Evolutionary conservation across 2,797 vertebrate species (phyloP).

Genomic region (Nasua narica): DNA sequence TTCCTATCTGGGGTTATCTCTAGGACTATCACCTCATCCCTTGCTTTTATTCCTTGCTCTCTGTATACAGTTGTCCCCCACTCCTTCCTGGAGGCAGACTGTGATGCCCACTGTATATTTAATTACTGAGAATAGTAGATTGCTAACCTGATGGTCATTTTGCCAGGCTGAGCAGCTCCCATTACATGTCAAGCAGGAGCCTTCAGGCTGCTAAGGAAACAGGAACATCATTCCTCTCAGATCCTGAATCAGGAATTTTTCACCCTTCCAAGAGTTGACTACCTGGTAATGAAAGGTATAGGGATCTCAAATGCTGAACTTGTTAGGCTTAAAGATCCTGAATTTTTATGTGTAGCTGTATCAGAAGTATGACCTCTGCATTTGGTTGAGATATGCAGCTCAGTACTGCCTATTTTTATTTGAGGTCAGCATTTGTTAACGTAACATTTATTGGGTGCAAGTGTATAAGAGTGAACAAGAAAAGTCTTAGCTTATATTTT

Average conservation of each 20-base stretch:
- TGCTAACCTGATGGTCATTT: neutral
- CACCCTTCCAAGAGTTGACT: neutral
- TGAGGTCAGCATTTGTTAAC: neutral
- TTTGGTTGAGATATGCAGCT: neutral
- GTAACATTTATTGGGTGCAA: neutral
- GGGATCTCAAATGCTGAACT: neutral
- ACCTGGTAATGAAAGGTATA: neutral
- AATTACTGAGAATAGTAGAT: neutral
- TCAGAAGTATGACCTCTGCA: neutral
- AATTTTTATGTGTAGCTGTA: neutral
- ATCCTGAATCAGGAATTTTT: neutral
- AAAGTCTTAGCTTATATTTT: neutral
- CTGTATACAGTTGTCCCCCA: neutral
- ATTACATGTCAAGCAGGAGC: neutral
- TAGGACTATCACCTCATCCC: neutral
- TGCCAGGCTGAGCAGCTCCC: neutral
- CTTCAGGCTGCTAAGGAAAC: neutral
- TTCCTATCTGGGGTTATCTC: neutral
- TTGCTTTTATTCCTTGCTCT: neutral
- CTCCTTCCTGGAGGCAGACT: neutral
- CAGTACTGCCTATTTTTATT: neutral
- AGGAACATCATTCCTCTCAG: neutral
- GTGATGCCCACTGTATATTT: neutral
- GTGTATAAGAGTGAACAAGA: neutral
- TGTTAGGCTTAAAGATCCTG: neutral